Evolutionary conservation across 2,888 invertebrate species (phyloP), one percentile per base, ranked within the genome.

Genomic region (Agrochola macilenta): DNA sequence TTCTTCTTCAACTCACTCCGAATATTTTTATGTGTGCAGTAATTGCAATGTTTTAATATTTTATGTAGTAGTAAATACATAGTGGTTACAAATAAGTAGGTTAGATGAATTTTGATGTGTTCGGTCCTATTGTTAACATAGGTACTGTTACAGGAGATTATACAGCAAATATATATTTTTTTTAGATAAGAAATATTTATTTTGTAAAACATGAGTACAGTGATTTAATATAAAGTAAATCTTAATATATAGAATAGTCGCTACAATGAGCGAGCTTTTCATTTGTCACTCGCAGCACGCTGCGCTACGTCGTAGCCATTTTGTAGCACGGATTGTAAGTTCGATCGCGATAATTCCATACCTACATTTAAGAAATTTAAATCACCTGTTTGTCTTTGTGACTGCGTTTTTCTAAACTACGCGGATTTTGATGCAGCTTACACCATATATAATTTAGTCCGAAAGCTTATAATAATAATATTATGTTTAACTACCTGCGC

Each of bases 291-390:
- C 35, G 49, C 26, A 72, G n/a, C 26, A 20, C 12, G 12, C 0
- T 12, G 17, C 11, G 46, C 71, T 71, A 71, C 46, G 35, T 1
- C 69, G 71, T 68, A 70, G 26, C 23, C 30, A 17, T 66, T 61
- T 63, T 20, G 39, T 69, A 70, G 23, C 43, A n/a, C 11, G 17
- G 30, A 14, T 64, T 14, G 26, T 54, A 1, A 43, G 39, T 43
- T 43, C 26, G 20, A 26, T 23, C n/a, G 5, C 17, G 17, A 11
- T 54, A 17, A 52, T 69, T 69, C 11, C 5, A 35, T 20, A 4
- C 9, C 12, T n/a, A n/a, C 5, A 20, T 23, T 61, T n/a, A n/a
- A 30, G 5, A 61, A 30, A 61, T 61, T 60, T 20, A 61, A 30
- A 61, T 61, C 30, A 11, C 61, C 0, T 58, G 58, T 58, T 1